These are phyloP conservation scores for Cygnus olor DNA, from an alignment of 2,797 vertebrate species.

Conservation along the genomic window DNA sequence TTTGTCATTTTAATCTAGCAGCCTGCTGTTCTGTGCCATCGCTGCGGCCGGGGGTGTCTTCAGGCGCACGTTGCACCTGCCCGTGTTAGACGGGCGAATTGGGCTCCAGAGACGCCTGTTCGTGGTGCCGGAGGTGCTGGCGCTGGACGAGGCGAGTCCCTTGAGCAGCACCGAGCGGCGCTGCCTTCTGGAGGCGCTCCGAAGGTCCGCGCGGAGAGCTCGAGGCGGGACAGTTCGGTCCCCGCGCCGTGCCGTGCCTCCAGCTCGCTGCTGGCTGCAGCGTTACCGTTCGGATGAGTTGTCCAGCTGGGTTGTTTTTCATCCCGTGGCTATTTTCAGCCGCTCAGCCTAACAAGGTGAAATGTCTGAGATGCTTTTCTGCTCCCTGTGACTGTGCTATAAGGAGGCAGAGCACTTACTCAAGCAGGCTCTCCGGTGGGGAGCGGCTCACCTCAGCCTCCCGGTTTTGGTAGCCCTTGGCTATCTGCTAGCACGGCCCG, in stretches of 20 bases:
- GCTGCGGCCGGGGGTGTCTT: fast-evolving
- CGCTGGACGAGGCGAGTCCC: background rate
- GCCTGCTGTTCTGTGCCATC: background rate
- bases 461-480: background rate
- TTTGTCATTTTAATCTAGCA: background rate
- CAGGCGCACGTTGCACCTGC: fast-evolving
- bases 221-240: background rate
- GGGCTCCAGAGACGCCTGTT: fast-evolving
- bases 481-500: background rate
- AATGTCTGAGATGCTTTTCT: conserved; percentile 70
- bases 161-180: background rate
- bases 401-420: background rate
- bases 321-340: conserved; percentile 72
- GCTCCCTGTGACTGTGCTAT: conserved; percentile 26
- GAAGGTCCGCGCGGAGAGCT: background rate
- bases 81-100: background rate
- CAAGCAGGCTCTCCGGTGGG: background rate
- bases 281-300: background rate
- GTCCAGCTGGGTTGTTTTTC: conserved; percentile 66
- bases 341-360: conserved; percentile 65
- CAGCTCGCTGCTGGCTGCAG: background rate
- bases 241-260: background rate
- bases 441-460: background rate
- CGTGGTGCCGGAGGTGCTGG: fast-evolving
- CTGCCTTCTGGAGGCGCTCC: background rate